These are phyloP conservation scores for Oeneis ivallda DNA, from an alignment of 2,888 invertebrate species.

Conservation along the genomic window DNA sequence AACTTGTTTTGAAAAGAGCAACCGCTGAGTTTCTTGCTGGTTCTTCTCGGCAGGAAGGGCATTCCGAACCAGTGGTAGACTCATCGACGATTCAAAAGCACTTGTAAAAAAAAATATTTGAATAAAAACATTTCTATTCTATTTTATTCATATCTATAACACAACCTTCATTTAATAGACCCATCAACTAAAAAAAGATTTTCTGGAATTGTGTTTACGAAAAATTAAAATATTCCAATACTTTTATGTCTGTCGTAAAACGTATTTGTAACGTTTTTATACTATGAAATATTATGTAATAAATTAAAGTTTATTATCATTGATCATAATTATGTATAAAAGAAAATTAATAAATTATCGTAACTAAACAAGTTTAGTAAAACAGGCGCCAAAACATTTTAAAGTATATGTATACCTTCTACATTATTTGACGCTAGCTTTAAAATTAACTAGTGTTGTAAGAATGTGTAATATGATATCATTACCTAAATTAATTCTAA, in stretches of 20 bases:
- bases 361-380: neutral
- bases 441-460: neutral
- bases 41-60: too few relatives aligned
- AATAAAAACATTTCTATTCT: too few relatives aligned
- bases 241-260: slow-evolving; percentile 18
- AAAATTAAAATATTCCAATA: slow-evolving; percentile 14
- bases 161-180: neutral
- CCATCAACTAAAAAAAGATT: neutral
- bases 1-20: too few relatives aligned
- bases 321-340: neutral
- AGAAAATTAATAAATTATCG: neutral
- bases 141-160: too few relatives aligned
- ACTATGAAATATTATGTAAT: slow-evolving; percentile 1
- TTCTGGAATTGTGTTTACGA: slow-evolving; percentile 1
- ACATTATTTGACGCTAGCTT: neutral
- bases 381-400: neutral
- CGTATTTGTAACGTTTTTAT: neutral
- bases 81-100: too few relatives aligned
- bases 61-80: too few relatives aligned
- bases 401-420: neutral
- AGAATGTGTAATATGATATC: too few relatives aligned
- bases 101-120: too few relatives aligned
- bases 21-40: too few relatives aligned
- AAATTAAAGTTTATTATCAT: slow-evolving; percentile 5
- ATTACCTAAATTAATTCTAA: too few relatives aligned